Percentiles rank a stretch among this genome's conserved stretches.
phyloP scores from a whole-genome alignment of 1,140 invertebrate genomes.

The Pseudomyrmex dendroicus region DNA sequence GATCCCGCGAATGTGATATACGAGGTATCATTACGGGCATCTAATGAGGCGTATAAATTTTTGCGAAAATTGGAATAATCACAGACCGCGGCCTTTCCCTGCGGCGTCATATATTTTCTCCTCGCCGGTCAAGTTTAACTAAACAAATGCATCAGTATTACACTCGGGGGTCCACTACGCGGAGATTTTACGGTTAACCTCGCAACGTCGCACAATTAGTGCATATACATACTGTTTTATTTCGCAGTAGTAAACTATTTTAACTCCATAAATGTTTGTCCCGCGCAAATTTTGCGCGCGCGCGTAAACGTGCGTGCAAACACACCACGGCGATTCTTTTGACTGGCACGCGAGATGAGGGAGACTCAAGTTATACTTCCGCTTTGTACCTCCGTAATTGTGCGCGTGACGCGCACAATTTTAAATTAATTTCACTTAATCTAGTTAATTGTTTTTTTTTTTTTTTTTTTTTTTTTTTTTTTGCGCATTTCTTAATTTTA shows the following conservation, averaged over 20 bases:
- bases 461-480: no score
- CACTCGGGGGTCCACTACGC: constrained; percentile 35
- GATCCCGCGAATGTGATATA: neutral
- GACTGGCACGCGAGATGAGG: neutral
- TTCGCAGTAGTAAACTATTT: constrained; percentile 24
- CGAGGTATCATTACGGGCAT: constrained; percentile 17
- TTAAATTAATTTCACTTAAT: neutral
- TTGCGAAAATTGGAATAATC: constrained; percentile 53
- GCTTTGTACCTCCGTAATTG: neutral
- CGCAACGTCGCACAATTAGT: constrained; percentile 32
- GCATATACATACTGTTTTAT: constrained; percentile 31
- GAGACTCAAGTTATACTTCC: no score
- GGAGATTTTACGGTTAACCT: constrained; percentile 53
- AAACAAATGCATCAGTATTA: constrained; percentile 58
- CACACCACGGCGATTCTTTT: neutral
- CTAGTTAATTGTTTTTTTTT: no score
- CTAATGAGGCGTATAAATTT: constrained; percentile 36
- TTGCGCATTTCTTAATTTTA: neutral
- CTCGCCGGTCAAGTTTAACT: constrained; percentile 42
- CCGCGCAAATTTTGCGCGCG: constrained; percentile 5
- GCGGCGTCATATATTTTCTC: constrained; percentile 37
- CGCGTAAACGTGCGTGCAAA: constrained; percentile 4
- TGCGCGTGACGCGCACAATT: neutral
- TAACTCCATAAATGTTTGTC: constrained; percentile 18
- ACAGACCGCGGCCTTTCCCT: constrained; percentile 28